Base-by-base conservation (phyloP, 2,113 vertebrate species). In the Ptyas mucosa region DNA sequence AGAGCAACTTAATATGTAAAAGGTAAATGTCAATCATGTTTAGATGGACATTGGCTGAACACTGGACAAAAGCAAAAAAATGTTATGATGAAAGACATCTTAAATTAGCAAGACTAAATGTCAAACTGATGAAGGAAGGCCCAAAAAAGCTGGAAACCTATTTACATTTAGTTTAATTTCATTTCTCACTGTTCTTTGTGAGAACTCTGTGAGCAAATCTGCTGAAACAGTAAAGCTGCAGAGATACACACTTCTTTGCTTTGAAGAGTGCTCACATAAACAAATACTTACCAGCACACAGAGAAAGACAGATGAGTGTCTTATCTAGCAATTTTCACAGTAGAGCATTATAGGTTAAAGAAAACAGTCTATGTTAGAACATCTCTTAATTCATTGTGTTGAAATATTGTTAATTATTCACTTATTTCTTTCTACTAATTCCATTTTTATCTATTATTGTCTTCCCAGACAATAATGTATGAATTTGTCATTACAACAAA, bases 401-500 rank as follows among this genome's bases (percentile, higher is more conserved):
- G 20, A 94, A 88, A 87, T 55, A 85, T 92, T 92, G 2, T 51
- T 94, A 96, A 97, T 96, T 97, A 89, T 64, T 75, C 86, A 96
- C 95, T 96, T 92, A 75, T 81, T 95, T 95, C 93, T 75, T 94
- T 97, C 96, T 92, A 91, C 96, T 89, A 93, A 95, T 88, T 81
- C 90, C 54, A 95, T 93, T 95, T 92, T 96, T 89, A 96, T 96
- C 85, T 1, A 34, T 88, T 95, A 88, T 95, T 96, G 93, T 93
- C 93, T 96, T 92, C 92, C 94, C 88, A 95, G 95, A 49, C 75
- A 89, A 69, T 69, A 69, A 69, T 69, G 29, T 11, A 69, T 69
- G 15, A n/a, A 90, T 96, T 93, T 87, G 57, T 96, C 93, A 88
- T 95, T 91, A 92, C 0, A 46, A 91, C 94, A 86, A 88, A 96